Evolutionary conservation across 2,797 vertebrate species (phyloP).

Genomic region (Ambastaia sidthimunki): DNA sequence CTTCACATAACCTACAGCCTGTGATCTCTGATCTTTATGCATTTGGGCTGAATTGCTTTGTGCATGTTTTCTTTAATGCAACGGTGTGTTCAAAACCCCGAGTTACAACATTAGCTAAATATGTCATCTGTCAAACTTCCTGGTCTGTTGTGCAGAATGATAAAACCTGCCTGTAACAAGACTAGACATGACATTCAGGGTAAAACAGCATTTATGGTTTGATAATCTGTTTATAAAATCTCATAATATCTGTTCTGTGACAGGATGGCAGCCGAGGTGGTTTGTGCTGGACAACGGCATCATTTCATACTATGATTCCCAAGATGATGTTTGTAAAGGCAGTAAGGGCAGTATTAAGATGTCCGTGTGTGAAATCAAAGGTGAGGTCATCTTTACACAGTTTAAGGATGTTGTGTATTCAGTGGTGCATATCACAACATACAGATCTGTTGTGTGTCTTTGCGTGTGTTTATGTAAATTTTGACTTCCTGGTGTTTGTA

Average conservation of each 20-base stretch:
- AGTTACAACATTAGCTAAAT: not conserved
- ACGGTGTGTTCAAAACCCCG: not conserved
- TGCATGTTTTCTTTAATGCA: not conserved
- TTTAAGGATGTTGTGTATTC: not conserved
- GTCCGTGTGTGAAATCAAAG: slow-evolving; percentile 98
- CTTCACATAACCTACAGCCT: not conserved
- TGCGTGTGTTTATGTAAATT: not conserved
- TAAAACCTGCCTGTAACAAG: not conserved
- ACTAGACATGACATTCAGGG: not conserved
- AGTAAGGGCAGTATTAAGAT: slow-evolving; percentile 99
- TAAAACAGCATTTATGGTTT: too few species aligned
- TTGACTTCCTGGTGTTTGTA: slow-evolving; percentile 5
- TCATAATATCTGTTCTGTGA: slow-evolving; percentile 41
- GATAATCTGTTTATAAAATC: not conserved
- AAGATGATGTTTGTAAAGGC: slow-evolving; percentile 95
- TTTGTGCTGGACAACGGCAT: slow-evolving; percentile 93
- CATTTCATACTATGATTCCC: slow-evolving; percentile 95
- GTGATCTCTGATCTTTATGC: too few species aligned
- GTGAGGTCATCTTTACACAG: slow-evolving; percentile 64
- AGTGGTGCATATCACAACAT: too few species aligned
- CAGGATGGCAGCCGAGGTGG: slow-evolving; percentile 98
- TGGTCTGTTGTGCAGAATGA: not conserved
- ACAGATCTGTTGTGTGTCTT: not conserved
- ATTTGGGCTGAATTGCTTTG: not conserved
- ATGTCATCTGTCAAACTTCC: not conserved